A percentile compares a stretch with the other conserved stretches of the same genome.
phyloP scores from a whole-genome alignment of 2,797 vertebrate species.

The Melanotaenia nigrans region DNA sequence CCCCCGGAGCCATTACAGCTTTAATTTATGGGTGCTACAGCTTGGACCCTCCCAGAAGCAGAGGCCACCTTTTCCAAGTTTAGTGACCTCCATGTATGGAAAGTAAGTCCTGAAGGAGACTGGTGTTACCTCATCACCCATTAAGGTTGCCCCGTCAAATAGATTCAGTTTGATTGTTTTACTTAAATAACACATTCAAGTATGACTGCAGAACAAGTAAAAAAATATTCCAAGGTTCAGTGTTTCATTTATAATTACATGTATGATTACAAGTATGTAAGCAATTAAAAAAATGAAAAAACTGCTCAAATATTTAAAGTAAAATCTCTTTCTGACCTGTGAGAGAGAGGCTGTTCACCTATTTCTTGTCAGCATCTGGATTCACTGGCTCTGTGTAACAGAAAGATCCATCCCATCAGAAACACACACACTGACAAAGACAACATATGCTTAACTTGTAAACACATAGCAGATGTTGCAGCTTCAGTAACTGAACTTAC shows the following conservation, averaged over 20 bases:
- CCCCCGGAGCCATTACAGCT: slow-evolving; percentile 53
- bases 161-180: slow-evolving; percentile 17
- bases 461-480: background rate
- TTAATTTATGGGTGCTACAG: slow-evolving; percentile 78
- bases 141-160: slow-evolving; percentile 51
- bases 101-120: slow-evolving; percentile 48
- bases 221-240: accelerated
- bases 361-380: slow-evolving; percentile 80
- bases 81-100: slow-evolving; percentile 82
- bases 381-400: slow-evolving; percentile 68
- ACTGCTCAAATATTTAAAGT: background rate
- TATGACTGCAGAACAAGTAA: background rate
- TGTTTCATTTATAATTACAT: background rate
- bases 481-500: slow-evolving; percentile 75
- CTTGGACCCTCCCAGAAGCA: slow-evolving; percentile 55
- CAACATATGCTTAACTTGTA: background rate
- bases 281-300: background rate
- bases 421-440: background rate
- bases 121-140: slow-evolving; percentile 62
- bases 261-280: background rate
- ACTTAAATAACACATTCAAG: background rate
- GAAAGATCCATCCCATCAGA: slow-evolving; percentile 19
- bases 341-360: slow-evolving; percentile 55
- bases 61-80: slow-evolving; percentile 77
- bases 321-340: slow-evolving; percentile 68